phyloP scores from a whole-genome alignment of 2,113 vertebrate genomes.

The Rhagologus leucostigma region DNA sequence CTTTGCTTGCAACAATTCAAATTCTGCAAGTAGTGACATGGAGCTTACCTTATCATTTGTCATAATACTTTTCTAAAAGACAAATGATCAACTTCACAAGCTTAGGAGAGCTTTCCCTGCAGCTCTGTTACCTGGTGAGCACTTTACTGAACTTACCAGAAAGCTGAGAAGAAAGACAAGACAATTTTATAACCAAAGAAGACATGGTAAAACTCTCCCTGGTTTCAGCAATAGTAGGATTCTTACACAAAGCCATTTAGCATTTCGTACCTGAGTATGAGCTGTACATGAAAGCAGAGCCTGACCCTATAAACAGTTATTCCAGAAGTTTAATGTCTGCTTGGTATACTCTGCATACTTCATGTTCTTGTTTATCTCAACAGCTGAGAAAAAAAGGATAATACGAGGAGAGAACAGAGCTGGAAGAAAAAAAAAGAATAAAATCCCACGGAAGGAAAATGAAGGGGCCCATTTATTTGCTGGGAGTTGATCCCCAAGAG shows the following conservation, averaged over 20 bases:
- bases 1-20: neutral
- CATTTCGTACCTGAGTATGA: neutral
- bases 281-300: neutral
- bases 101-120: neutral
- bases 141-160: neutral
- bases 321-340: neutral
- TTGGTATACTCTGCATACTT: neutral
- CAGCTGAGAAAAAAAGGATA: neutral
- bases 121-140: neutral
- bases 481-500: neutral
- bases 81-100: neutral
- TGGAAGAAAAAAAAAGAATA: neutral
- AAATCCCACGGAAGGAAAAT: neutral
- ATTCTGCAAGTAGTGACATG: neutral
- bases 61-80: neutral
- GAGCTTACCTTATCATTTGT: neutral
- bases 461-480: neutral
- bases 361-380: neutral
- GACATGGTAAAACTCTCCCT: neutral
- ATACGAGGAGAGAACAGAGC: fast-evolving
- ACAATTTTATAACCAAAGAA: neutral
- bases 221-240: neutral
- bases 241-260: neutral
- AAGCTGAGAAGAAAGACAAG: neutral
- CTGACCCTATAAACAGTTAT: neutral